phyloP scores from a whole-genome alignment of 2,888 invertebrate species.

The Diadegma fenestrale region DNA sequence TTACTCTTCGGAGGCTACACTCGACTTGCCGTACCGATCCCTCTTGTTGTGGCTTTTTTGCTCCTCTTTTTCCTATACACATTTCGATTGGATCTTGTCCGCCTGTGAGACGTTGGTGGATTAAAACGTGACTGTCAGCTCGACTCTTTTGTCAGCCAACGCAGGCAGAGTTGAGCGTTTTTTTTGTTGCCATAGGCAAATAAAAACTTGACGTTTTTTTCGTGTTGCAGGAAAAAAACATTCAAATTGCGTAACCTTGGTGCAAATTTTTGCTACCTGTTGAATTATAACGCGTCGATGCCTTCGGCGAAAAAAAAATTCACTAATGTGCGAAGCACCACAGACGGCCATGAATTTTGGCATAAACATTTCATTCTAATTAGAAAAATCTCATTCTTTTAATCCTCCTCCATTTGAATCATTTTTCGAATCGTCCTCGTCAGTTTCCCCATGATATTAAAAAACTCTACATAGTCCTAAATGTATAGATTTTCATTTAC shows the following conservation, averaged over 20 bases:
- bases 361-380: too few relatives aligned
- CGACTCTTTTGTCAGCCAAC: constrained; percentile 49
- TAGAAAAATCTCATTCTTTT: too few relatives aligned
- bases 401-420: too few relatives aligned
- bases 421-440: not conserved
- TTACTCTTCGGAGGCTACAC: constrained; percentile 55
- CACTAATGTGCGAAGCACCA: not conserved
- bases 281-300: constrained; percentile 3
- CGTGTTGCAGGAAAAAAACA: not conserved
- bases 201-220: constrained; percentile 5
- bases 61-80: constrained; percentile 30
- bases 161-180: not conserved
- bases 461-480: not conserved
- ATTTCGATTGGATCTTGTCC: constrained; percentile 48
- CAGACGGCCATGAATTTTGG: too few relatives aligned
- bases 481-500: not conserved
- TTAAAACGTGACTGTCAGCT: constrained; percentile 64
- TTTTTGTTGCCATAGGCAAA: constrained; percentile 25
- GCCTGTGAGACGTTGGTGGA: constrained; percentile 32
- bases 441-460: not conserved
- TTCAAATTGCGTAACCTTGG: not conserved
- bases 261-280: constrained; percentile 14
- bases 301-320: not conserved
- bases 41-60: constrained; percentile 27
- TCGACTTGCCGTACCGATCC: constrained; percentile 24